phyloP scores from a whole-genome alignment of 2,113 vertebrate species.

The Alethe diademata region DNA sequence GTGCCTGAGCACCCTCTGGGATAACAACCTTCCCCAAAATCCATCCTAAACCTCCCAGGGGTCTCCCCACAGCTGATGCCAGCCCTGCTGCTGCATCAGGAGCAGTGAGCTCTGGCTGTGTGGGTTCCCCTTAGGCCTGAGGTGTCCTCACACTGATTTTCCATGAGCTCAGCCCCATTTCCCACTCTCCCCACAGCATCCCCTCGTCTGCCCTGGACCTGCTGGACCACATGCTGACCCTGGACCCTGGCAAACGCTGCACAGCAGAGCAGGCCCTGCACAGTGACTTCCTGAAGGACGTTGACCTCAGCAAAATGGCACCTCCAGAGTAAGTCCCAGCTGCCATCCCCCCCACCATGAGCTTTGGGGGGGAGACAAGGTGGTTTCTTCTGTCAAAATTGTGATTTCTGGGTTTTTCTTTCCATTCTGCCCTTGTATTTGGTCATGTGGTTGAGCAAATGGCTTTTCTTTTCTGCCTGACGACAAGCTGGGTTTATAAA shows the following conservation, averaged over 20 bases:
- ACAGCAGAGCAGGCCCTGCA: conserved; percentile 91
- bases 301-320: conserved; percentile 94
- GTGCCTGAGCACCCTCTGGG: background rate
- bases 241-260: conserved; percentile 93
- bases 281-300: conserved; percentile 91
- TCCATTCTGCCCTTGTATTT: accelerated
- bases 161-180: background rate
- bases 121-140: background rate
- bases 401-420: background rate
- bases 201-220: conserved; percentile 89
- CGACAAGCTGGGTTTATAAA: background rate
- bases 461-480: background rate
- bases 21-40: background rate
- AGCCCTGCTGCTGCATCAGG: accelerated
- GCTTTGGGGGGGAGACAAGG: background rate
- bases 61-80: accelerated
- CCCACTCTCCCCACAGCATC: conserved; percentile 72
- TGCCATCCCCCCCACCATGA: accelerated
- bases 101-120: accelerated
- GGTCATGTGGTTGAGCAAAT: background rate
- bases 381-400: background rate
- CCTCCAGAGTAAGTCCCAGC: conserved; percentile 90
- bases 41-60: background rate
- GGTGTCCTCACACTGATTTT: background rate
- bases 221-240: conserved; percentile 95